phyloP scores from a whole-genome alignment of 2,888 invertebrate species.

The Apomyelois bistriatella region DNA sequence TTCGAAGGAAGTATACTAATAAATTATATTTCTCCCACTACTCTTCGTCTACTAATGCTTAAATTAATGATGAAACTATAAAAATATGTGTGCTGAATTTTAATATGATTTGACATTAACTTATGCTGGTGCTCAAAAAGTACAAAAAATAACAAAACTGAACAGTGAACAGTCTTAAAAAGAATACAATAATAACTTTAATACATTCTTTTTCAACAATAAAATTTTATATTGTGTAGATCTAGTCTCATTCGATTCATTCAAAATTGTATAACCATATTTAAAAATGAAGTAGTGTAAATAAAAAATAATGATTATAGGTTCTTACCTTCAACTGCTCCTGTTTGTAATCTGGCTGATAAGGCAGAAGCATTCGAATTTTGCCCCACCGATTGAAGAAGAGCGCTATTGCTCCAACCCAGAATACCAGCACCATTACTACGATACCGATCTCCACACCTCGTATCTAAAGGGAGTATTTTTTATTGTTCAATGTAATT shows the following conservation, averaged over 20 bases:
- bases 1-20: no score
- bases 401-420: conserved; percentile 92
- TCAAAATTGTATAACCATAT: neutral
- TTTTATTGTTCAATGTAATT: no score
- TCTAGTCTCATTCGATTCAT: neutral
- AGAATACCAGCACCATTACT: conserved; percentile 88
- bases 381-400: conserved; percentile 95
- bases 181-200: neutral
- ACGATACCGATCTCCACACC: conserved; percentile 95
- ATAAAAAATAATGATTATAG: neutral
- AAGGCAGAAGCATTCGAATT: conserved; percentile 93
- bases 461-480: conserved; percentile 82
- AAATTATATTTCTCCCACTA: no score
- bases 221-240: neutral
- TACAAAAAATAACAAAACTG: no score
- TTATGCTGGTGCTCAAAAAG: no score
- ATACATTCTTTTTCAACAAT: neutral
- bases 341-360: conserved; percentile 94
- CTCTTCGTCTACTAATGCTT: neutral
- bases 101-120: no score
- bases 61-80: neutral
- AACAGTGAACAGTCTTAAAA: no score
- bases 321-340: conserved; percentile 86
- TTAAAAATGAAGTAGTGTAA: neutral
- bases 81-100: no score